A percentile compares a stretch with the other conserved stretches of the same genome.
phyloP scores from a whole-genome alignment of 2,797 vertebrate species.

The Botia almorhae region DNA sequence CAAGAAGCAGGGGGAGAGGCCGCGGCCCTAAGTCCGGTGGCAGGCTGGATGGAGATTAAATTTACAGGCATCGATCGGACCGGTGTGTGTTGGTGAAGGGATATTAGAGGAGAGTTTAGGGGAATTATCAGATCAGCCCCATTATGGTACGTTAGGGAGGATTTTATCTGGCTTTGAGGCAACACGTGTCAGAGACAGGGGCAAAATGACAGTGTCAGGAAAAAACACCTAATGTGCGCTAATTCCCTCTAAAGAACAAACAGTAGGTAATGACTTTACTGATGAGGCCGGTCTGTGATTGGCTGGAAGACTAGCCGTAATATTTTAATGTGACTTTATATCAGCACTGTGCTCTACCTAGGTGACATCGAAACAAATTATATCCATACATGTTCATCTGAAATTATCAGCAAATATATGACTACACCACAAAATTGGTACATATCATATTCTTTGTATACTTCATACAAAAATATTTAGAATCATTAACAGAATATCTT shows the following conservation, averaged over 20 bases:
- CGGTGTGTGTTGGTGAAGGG: conserved; percentile 54
- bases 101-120: conserved; percentile 55
- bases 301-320: neutral
- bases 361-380: too few relatives aligned
- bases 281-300: conserved; percentile 7
- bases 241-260: conserved; percentile 35
- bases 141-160: conserved; percentile 42
- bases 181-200: conserved; percentile 71
- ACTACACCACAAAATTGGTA: too few relatives aligned
- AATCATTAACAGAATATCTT: too few relatives aligned
- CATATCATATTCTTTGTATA: too few relatives aligned
- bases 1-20: conserved; percentile 71
- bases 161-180: conserved; percentile 73
- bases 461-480: too few relatives aligned
- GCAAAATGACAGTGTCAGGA: conserved; percentile 23
- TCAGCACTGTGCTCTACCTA: too few relatives aligned
- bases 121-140: conserved; percentile 62
- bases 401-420: too few relatives aligned
- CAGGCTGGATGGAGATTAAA: conserved; percentile 76
- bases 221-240: conserved; percentile 33
- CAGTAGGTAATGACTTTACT: conserved; percentile 28
- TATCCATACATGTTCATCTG: too few relatives aligned
- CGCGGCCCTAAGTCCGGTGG: conserved; percentile 63
- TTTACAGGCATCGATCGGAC: conserved; percentile 77
- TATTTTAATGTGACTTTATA: neutral